Conservation (phyloP, 1,140 invertebrate species). For the Leguminivora glycinivorella region DNA sequence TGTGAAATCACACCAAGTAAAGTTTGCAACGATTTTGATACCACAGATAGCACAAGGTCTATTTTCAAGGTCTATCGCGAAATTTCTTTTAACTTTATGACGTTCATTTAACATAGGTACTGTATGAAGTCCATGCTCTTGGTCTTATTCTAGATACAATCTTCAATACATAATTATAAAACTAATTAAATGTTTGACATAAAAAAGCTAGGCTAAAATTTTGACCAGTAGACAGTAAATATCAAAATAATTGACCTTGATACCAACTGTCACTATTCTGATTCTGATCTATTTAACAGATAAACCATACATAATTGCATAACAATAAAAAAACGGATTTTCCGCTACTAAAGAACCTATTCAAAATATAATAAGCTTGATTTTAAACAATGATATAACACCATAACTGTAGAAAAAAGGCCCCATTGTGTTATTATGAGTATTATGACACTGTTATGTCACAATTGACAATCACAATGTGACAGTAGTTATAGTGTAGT, state of each 20-base stretch:
- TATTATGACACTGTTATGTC: not conserved
- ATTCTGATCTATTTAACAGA: not conserved
- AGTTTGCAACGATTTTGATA: no score
- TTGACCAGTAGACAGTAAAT: not conserved
- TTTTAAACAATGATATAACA: conserved; percentile 8
- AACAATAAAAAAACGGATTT: no score
- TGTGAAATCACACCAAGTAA: no score
- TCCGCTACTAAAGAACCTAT: not conserved
- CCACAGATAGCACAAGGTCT: no score
- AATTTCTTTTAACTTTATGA: no score
- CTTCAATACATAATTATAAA: no score
- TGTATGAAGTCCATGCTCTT: no score
- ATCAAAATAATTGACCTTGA: not conserved
- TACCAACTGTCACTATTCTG: not conserved
- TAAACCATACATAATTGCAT: not conserved
- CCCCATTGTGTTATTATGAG: not conserved
- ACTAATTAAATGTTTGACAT: no score
- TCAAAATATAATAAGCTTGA: not conserved
- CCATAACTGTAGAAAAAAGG: not conserved
- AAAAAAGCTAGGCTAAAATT: no score
- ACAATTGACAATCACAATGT: not conserved
- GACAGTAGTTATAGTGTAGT: conserved; percentile 7
- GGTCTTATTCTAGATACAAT: no score
- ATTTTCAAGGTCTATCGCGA: no score
- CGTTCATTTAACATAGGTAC: no score